Percentiles rank a stretch among this genome's conserved stretches.
These are phyloP conservation scores for Gastrophryne carolinensis DNA, from an alignment of 2,797 vertebrate genomes.

Conservation along the genomic window DNA sequence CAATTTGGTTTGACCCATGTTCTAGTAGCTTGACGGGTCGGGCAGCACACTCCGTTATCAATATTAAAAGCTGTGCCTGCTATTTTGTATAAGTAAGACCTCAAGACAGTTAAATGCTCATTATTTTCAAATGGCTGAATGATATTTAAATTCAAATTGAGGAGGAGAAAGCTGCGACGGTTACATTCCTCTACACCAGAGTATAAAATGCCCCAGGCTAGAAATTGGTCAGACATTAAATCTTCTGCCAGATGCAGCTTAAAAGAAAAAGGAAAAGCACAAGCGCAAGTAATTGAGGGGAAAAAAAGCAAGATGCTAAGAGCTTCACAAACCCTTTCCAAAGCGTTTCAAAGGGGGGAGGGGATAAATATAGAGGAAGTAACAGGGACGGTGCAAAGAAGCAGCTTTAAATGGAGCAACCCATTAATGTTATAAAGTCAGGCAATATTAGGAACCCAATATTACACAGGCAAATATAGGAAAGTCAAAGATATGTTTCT, in stretches of 20 bases:
- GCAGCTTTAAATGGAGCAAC: too few relatives aligned
- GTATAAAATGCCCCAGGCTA: conserved; percentile 17
- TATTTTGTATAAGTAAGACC: too few relatives aligned
- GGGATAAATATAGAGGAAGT: conserved; percentile 17
- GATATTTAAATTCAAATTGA: not conserved
- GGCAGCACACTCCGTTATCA: too few relatives aligned
- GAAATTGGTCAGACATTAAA: conserved; percentile 23
- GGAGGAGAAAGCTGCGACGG: not conserved
- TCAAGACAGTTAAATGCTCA: too few relatives aligned
- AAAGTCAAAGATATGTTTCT: too few relatives aligned
- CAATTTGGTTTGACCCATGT: too few relatives aligned
- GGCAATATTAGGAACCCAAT: too few relatives aligned
- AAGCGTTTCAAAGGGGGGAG: not conserved
- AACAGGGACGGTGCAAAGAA: not conserved
- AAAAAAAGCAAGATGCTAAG: conserved; percentile 15
- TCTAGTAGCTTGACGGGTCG: too few relatives aligned
- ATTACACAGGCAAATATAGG: too few relatives aligned
- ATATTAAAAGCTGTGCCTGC: too few relatives aligned
- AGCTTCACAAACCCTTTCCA: conserved; percentile 3
- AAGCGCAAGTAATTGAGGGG: conserved; percentile 14
- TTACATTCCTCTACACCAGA: conserved; percentile 12
- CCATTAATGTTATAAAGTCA: too few relatives aligned
- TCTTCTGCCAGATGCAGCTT: conserved; percentile 29
- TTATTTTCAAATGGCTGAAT: not conserved
- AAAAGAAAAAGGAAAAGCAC: conserved; percentile 10